Evolutionary conservation across 2,113 vertebrate genomes (phyloP), one percentile per base, ranked within the genome.

Genomic region (Petromus typicus): DNA sequence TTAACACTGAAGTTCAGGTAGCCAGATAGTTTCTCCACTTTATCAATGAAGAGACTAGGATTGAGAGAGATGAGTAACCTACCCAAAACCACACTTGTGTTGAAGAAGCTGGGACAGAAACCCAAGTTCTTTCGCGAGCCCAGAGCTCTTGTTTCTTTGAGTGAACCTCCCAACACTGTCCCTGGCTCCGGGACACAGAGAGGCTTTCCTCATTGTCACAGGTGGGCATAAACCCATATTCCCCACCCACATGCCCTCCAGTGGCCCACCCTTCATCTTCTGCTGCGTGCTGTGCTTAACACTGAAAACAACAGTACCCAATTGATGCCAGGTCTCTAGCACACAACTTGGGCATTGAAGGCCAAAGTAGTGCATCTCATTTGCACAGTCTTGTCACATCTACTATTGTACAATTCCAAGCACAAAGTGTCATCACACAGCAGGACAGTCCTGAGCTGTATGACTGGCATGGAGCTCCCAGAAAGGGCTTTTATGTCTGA

Each of bases 401-500:
- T 22, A 17, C 64, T 32, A 0, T 59, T 20, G 8, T 10, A 34
- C 64, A 61, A 80, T 25, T 67, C 40, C 37, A 27, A 71, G 45
- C 25, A 23, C 3, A 2, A 1, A 18, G 22, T 56, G 54, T 73
- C 84, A 51, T 84, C 54, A 13, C 81, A n/a, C 40, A 59, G n/a
- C 43, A 11, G 23, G 23, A 75, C 54, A 61, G 18, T 25, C 57
- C 30, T 73, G 32, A 83, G 45, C 40, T 18, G 1, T 37, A 32
- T 79, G 59, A 37, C 59, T 85, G 64, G 81, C 90, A 75, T 20
- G 3, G 32, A 84, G 59, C 54, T 88, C 64, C 59, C 3, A 14
- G 93, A 92, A 85, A 37, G 18, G 69, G 20, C 59, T 59, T 85
- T 75, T 48, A 56, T 63, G 45, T 61, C 80, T 93, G 87, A 86